A percentile compares a stretch with the other conserved stretches of the same genome.
Conservation (phyloP, 2,797 vertebrate genomes). For the Natrix natrix region DNA sequence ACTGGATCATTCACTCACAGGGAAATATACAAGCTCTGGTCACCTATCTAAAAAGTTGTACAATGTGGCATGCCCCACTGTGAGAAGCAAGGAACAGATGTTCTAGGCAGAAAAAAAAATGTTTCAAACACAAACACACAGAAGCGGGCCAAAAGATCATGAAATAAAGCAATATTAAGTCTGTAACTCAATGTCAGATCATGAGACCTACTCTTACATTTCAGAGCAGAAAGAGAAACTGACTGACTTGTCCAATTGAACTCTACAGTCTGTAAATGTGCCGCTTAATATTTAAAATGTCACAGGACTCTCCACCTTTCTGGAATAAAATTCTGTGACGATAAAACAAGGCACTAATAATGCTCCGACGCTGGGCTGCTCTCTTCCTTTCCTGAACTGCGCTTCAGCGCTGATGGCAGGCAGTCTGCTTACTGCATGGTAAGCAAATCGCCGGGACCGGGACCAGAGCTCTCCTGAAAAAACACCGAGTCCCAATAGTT, state of each 20-base stretch:
- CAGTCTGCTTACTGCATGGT: not conserved
- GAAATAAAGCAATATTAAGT: not conserved
- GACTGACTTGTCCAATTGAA: not conserved
- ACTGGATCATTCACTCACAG: not conserved
- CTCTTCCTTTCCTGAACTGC: not conserved
- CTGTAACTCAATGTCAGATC: not conserved
- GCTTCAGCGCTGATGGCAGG: not conserved
- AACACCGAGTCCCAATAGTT: not conserved
- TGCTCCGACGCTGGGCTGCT: not conserved
- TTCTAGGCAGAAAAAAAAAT: not conserved
- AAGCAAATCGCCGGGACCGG: not conserved
- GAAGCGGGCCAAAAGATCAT: not conserved
- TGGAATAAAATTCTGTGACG: not conserved
- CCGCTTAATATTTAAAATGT: not conserved
- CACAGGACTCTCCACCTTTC: too few relatives aligned
- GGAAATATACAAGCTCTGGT: not conserved
- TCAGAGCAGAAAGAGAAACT: not conserved
- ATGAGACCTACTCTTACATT: not conserved
- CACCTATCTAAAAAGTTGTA: not conserved
- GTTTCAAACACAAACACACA: not conserved
- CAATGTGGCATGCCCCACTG: not conserved
- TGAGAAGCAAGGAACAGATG: not conserved
- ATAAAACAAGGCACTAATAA: not conserved
- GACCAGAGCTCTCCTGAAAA: not conserved
- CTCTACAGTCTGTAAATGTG: too few relatives aligned